Conservation (phyloP, 1,140 invertebrate species). For the Aradophagus sp. region DNA sequence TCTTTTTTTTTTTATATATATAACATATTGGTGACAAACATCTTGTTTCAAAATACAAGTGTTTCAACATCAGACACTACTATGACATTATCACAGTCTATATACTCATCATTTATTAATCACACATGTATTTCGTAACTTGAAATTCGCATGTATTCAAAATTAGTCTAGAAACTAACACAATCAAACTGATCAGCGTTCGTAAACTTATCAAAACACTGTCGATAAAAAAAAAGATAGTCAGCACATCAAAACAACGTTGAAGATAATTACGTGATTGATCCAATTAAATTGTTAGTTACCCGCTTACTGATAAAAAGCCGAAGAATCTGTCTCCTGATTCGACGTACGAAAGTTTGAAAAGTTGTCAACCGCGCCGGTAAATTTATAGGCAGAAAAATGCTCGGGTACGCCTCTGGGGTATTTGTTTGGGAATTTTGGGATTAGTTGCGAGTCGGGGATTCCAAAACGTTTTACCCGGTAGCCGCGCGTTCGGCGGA, state of each 20-base stretch:
- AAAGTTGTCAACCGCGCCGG: too few relatives aligned
- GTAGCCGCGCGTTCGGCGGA: constrained; percentile 27
- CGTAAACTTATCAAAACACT: neutral
- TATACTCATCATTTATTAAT: too few relatives aligned
- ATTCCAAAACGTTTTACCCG: constrained; percentile 53
- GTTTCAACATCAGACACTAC: too few relatives aligned
- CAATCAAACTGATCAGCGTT: neutral
- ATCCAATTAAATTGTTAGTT: constrained; percentile 13
- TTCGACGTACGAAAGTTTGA: constrained; percentile 7
- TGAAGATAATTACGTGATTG: constrained; percentile 3
- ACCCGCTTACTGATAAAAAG: constrained; percentile 62
- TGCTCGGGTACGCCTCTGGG: constrained; percentile 10
- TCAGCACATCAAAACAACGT: neutral
- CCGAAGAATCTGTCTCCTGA: neutral
- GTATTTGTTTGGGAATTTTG: constrained; percentile 43
- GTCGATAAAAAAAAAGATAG: neutral
- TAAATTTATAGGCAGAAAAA: constrained; percentile 33
- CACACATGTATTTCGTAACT: too few relatives aligned
- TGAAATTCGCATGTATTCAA: too few relatives aligned
- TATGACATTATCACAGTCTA: too few relatives aligned
- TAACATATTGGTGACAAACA: too few relatives aligned
- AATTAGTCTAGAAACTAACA: too few relatives aligned
- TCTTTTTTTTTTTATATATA: too few relatives aligned
- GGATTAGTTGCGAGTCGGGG: constrained; percentile 44
- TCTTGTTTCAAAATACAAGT: too few relatives aligned